Conservation (phyloP, 37 sponge, comb jelly and placozoan genomes). For the Eunapius fragilis region DNA sequence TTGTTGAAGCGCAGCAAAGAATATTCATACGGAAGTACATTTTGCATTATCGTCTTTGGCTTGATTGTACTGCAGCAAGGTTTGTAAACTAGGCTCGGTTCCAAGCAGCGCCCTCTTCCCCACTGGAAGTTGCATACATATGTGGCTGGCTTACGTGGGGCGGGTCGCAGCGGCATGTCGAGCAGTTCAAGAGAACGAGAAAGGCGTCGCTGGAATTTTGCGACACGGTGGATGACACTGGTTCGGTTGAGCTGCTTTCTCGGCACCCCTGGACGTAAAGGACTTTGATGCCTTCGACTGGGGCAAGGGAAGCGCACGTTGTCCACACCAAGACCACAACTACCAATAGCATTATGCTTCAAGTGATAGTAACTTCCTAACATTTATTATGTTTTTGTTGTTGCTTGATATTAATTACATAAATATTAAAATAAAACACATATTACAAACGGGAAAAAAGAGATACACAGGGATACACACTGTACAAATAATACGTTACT, state of each 20-base stretch:
- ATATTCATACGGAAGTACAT: no score
- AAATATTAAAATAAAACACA: no score
- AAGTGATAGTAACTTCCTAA: background rate
- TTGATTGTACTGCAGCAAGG: no score
- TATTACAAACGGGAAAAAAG: no score
- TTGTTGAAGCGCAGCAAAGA: no score
- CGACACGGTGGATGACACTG: background rate
- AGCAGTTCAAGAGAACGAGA: background rate
- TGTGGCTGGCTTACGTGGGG: background rate
- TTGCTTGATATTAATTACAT: no score
- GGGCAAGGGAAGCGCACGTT: background rate
- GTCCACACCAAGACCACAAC: background rate
- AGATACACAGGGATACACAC: no score
- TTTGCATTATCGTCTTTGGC: no score
- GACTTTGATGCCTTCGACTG: background rate
- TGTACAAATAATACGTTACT: no score
- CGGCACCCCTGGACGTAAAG: background rate
- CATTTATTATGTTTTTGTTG: no score
- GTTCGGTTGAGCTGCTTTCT: background rate
- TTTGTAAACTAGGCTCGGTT: no score
- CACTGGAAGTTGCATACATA: background rate
- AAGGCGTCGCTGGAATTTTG: background rate
- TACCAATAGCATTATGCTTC: background rate
- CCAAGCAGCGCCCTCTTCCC: background rate
- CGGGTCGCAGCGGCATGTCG: background rate